Percentiles rank a stretch among this genome's conserved stretches.
phyloP scores from a whole-genome alignment of 2,888 invertebrate species.

The Pterostichus madidus region DNA sequence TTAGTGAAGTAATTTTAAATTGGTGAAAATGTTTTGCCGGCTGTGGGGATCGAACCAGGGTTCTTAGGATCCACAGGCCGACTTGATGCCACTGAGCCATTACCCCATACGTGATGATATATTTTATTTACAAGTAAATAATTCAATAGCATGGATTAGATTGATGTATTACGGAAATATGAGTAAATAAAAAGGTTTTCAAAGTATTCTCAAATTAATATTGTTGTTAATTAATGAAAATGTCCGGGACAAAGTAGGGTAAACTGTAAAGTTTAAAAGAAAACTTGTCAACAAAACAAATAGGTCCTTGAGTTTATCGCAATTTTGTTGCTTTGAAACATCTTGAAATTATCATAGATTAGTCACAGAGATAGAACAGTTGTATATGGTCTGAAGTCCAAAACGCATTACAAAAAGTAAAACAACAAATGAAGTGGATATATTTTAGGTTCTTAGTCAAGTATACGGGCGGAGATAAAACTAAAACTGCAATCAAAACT shows the following conservation, averaged over 20 bases:
- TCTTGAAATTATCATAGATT: conserved; percentile 60
- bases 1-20: too few species aligned
- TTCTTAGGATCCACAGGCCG: too few species aligned
- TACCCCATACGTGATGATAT: too few species aligned
- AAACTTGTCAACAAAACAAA: conserved; percentile 31
- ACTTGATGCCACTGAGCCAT: too few species aligned
- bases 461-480: conserved; percentile 61
- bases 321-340: conserved; percentile 27
- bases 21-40: too few species aligned
- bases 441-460: conserved; percentile 60
- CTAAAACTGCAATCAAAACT: conserved; percentile 62
- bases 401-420: conserved; percentile 53
- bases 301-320: conserved; percentile 47
- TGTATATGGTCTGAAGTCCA: conserved; percentile 50
- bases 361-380: conserved; percentile 50
- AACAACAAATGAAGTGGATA: conserved; percentile 62
- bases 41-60: too few species aligned
- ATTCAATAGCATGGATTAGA: too few species aligned
- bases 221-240: conserved; percentile 12
- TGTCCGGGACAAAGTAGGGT: not conserved
- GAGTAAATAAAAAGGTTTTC: too few species aligned
- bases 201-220: too few species aligned
- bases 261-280: conserved; percentile 18
- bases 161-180: too few species aligned
- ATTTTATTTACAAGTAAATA: too few species aligned